These are phyloP conservation scores for Anoura caudifer DNA, from an alignment of 2,113 vertebrate species.

Conservation along the genomic window DNA sequence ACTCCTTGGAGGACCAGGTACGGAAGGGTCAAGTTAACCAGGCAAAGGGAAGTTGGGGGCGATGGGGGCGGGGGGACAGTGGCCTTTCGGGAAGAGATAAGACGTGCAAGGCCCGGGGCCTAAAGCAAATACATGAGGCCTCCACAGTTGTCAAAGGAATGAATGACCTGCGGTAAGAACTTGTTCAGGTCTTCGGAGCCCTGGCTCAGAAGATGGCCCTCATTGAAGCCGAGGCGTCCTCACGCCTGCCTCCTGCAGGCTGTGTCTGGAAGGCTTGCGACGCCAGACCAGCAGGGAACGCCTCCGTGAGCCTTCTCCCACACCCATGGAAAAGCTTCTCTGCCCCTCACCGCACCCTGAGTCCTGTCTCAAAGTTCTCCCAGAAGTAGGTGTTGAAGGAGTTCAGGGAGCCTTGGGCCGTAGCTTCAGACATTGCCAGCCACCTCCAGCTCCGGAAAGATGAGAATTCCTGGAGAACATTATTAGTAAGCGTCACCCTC, in stretches of 20 bases:
- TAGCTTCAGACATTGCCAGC: background rate
- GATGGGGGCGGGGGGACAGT: accelerated
- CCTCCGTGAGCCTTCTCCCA: background rate
- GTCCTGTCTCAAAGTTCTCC: background rate
- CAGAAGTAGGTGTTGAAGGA: background rate
- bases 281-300: background rate
- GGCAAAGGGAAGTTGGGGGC: background rate
- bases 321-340: background rate
- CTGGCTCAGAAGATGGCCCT: background rate
- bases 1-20: background rate
- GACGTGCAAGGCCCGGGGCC: background rate
- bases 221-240: background rate
- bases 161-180: background rate
- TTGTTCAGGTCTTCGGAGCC: background rate
- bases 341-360: background rate
- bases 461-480: background rate
- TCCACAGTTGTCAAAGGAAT: background rate
- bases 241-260: too few species aligned
- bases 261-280: background rate
- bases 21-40: background rate
- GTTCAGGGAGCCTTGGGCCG: background rate
- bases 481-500: background rate
- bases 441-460: background rate
- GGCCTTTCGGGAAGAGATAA: background rate
- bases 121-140: background rate